Percentiles rank a stretch among this genome's conserved stretches.
Evolutionary conservation across 2,888 invertebrate genomes (phyloP).

Genomic region (Lochmaea crataegi): DNA sequence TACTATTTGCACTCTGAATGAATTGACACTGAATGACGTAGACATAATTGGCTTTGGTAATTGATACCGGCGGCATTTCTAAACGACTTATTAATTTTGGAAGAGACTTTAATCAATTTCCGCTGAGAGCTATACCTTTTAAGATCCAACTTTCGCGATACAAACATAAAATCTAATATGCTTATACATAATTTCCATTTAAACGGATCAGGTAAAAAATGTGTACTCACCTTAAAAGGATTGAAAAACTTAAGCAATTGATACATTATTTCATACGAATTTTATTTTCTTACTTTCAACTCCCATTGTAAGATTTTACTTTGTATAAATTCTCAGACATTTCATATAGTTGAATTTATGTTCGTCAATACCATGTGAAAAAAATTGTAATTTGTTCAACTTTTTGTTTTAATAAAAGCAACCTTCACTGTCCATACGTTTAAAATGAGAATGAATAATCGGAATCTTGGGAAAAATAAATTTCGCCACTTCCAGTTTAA

Average conservation of each 20-base stretch:
- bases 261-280: neutral
- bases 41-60: slow-evolving; percentile 7
- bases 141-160: neutral
- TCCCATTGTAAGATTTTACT: neutral
- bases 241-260: neutral
- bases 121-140: neutral
- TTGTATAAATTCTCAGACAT: neutral
- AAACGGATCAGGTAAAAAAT: neutral
- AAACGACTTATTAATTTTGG: slow-evolving; percentile 2
- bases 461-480: slow-evolving; percentile 27
- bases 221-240: too few relatives aligned
- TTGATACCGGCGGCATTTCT: slow-evolving; percentile 12
- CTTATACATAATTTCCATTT: neutral
- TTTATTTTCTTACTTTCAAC: neutral
- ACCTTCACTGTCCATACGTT: slow-evolving; percentile 11
- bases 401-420: neutral
- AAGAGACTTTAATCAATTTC: slow-evolving; percentile 14
- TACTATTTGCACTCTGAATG: neutral
- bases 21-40: neutral
- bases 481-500: slow-evolving; percentile 15
- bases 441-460: slow-evolving; percentile 19
- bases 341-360: neutral
- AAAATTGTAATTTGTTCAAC: neutral
- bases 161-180: too few relatives aligned
- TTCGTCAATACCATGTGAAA: neutral